Evolutionary conservation across 2,797 vertebrate species (phyloP), one percentile per base, ranked within the genome.

Genomic region (Psittacula derbiana): DNA sequence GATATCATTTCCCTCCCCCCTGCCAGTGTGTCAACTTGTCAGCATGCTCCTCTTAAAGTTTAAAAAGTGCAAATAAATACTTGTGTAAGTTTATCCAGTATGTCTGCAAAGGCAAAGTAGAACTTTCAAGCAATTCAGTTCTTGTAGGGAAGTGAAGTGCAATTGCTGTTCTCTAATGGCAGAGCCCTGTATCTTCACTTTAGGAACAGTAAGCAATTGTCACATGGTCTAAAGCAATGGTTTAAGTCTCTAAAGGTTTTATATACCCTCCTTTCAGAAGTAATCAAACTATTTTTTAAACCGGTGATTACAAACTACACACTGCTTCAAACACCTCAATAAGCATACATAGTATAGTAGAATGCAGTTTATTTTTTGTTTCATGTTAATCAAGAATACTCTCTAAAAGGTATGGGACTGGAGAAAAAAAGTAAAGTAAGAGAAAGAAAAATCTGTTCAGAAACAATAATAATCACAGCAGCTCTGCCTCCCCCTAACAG

Each of bases 191-290:
- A 27, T 18, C 31, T 60, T 28, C 38, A 58, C 57, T 74, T 64
- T 0, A 0, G 27, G 27, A 92, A 57, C 19, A 64, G 21, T 73
- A 70, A 73, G 52, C 40, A 44, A 49, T 5, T 0, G 0, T 52
- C 50, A 49, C 28, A 25, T 1, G 5, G 27, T 58, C 27, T 80
- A 60, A n/a, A 53, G 52, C 28, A 70, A 16, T 11, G 9, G 27
- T 43, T 50, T 46, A 55, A 52, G 24, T 31, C 28, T 79, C 65
- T 4, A 50, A 25, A 53, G n/a, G 15, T 41, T 75, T 80, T 49
- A 57, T 21, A 76, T 0, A 1, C 4, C 12, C 6, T 24, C 20
- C 14, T 82, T 78, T 67, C 52, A 82, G 44, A 36, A 58, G 7
- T 7, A 47, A 75, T 31, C 27, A 47, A 86, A 46, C 64, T 49